Percentiles rank a stretch among this genome's conserved stretches.
Conservation (phyloP, 2,888 invertebrate genomes). For the Drosophila macrospina region DNA sequence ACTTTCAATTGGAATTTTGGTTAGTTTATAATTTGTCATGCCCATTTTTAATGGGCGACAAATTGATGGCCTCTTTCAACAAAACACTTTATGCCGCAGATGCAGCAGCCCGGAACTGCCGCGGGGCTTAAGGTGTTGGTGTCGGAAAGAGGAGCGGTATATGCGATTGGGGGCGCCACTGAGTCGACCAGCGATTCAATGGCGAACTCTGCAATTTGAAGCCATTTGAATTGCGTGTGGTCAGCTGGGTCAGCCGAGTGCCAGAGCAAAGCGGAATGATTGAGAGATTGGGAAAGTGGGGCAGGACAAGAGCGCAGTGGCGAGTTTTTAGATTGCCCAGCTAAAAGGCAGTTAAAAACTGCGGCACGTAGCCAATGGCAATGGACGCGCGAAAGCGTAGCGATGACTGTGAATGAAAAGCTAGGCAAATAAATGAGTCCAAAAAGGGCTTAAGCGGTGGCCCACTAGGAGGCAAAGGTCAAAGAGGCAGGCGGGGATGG, state of each 20-base stretch:
- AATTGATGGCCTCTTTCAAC: constrained; percentile 63
- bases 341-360: constrained; percentile 72
- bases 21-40: constrained; percentile 65
- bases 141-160: not conserved
- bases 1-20: constrained; percentile 72
- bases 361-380: constrained; percentile 68
- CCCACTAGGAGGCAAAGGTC: not conserved
- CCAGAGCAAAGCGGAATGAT: not conserved
- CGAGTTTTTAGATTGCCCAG: constrained; percentile 30
- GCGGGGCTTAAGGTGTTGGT: constrained; percentile 10
- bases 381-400: constrained; percentile 72
- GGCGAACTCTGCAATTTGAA: constrained; percentile 49
- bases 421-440: constrained; percentile 59
- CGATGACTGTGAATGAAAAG: constrained; percentile 65
- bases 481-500: not conserved
- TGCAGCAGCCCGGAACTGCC: not conserved
- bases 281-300: not conserved
- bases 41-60: constrained; percentile 54
- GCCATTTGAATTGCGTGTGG: constrained; percentile 64
- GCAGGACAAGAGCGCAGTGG: not conserved
- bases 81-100: constrained; percentile 41
- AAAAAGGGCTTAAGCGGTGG: constrained; percentile 29
- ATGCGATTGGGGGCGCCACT: constrained; percentile 7
- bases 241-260: constrained; percentile 33
- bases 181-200: constrained; percentile 21